Base-by-base conservation (phyloP, 2,888 invertebrate species). In the Furcula furcula region DNA sequence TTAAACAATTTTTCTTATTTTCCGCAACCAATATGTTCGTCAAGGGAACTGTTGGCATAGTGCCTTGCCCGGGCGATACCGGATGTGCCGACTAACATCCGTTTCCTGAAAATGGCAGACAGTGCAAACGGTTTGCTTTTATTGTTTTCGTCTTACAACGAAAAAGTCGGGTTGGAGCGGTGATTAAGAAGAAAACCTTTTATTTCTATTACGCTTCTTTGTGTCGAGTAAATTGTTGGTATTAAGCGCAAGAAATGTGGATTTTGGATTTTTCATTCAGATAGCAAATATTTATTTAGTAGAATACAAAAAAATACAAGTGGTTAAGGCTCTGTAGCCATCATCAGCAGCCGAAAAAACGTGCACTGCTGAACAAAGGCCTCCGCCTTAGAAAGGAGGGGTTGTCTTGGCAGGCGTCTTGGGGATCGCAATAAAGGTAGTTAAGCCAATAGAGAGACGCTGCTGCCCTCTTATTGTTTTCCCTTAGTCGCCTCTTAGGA, bases 51-150 rank as follows among this genome's bases (percentile, higher is more conserved):
- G 69, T 77, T 82, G 83, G 79, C 79, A 65, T 56, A 58, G 59
- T 70, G 75, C 77, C 77, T 69, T 54, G 56, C 40, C 50, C 41
- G 58, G 58, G 53, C 61, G 55, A 70, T 65, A 67, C 66, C 76
- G 81, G 80, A 80, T 54, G 63, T 69, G 74, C 74, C 74, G 68
- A 75, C 73, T 76, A 74, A 76, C 79, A 74, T 83, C 82, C 84
- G 81, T 52, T 78, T 80, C 79, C 80, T 63, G 66, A 67, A 73
- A 71, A 69, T 65, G 57, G 70, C 67, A 59, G 68, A 54, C 72
- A 65, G 57, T 57, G 68, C 71, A 61, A 73, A 71, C 65, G 62
- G 55, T 56, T 65, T 54, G 53, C 46, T 68, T 69, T 75, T 70
- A 74, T 75, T 74, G 68, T 75, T 71, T 74, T 65, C 55, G 41